phyloP scores from a whole-genome alignment of 2,888 invertebrate species.

The Sarcophaga carnaria region DNA sequence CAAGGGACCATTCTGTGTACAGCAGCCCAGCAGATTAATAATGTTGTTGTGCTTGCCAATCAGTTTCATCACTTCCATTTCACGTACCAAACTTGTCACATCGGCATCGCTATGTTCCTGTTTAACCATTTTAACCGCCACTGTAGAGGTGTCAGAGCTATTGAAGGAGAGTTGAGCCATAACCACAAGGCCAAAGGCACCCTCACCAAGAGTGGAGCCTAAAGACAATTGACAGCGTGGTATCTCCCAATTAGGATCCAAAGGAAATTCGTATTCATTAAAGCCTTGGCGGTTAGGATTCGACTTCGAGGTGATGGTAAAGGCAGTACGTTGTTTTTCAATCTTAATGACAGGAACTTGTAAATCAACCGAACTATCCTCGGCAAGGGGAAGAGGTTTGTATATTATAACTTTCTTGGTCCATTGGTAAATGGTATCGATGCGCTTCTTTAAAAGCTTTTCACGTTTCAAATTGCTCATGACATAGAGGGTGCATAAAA shows the following conservation, averaged over 20 bases:
- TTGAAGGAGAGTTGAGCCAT: slow-evolving; percentile 87
- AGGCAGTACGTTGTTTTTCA: slow-evolving; percentile 83
- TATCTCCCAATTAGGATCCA: slow-evolving; percentile 87
- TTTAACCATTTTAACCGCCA: slow-evolving; percentile 82
- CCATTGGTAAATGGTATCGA: slow-evolving; percentile 94
- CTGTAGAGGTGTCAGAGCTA: slow-evolving; percentile 84
- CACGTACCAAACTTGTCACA: slow-evolving; percentile 97
- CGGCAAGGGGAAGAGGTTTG: slow-evolving; percentile 84
- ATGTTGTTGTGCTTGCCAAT: slow-evolving; percentile 98
- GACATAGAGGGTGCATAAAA: too few relatives aligned
- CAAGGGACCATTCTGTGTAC: slow-evolving; percentile 85
- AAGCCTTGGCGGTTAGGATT: slow-evolving; percentile 85
- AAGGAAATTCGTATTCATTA: slow-evolving; percentile 93
- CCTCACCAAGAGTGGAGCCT: slow-evolving; percentile 83
- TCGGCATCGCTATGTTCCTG: slow-evolving; percentile 98
- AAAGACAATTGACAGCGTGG: slow-evolving; percentile 89
- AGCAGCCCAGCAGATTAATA: slow-evolving; percentile 92
- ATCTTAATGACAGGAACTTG: slow-evolving; percentile 89
- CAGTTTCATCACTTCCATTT: slow-evolving; percentile 99
- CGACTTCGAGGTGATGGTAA: slow-evolving; percentile 83
- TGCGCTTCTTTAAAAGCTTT: slow-evolving; percentile 87
- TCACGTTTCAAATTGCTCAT: too few relatives aligned
- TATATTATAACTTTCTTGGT: slow-evolving; percentile 95
- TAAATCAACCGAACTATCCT: slow-evolving; percentile 75
- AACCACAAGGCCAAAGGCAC: slow-evolving; percentile 99